Percentiles rank a stretch among this genome's conserved stretches.
Evolutionary conservation across 2,888 invertebrate genomes (phyloP).

Genomic region (Zeuzera pyrina): DNA sequence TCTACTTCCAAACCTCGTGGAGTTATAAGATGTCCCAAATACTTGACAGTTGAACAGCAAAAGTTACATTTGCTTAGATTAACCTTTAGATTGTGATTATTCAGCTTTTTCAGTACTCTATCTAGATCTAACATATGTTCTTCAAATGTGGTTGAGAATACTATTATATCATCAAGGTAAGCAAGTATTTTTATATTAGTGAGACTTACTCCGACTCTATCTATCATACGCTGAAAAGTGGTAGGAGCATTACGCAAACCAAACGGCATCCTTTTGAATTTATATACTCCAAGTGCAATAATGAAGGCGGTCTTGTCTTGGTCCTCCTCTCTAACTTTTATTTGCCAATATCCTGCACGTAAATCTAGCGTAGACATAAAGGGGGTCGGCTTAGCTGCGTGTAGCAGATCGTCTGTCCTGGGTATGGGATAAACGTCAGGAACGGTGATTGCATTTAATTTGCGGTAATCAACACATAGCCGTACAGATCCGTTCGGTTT

Average conservation of each 20-base stretch:
- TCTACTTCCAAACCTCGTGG: too few relatives aligned
- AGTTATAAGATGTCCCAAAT: too few relatives aligned
- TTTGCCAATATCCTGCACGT: constrained; percentile 24
- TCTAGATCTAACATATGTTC: constrained; percentile 20
- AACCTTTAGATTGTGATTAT: constrained; percentile 18
- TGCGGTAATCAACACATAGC: too few relatives aligned
- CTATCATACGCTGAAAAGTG: too few relatives aligned
- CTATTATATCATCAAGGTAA: constrained; percentile 27
- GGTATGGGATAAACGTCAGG: constrained; percentile 34
- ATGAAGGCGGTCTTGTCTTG: constrained; percentile 26
- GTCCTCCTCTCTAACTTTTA: constrained; percentile 21
- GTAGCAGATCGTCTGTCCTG: constrained; percentile 31
- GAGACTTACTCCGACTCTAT: constrained; percentile 12
- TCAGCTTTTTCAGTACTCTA: constrained; percentile 18
- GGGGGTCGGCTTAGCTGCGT: constrained; percentile 23
- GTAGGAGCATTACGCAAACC: constrained; percentile 25
- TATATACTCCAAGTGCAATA: too few relatives aligned
- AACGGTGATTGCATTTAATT: constrained; percentile 16
- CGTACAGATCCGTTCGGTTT: too few relatives aligned
- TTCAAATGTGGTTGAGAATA: constrained; percentile 19
- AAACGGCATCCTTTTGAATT: too few relatives aligned
- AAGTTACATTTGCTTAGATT: constrained; percentile 23
- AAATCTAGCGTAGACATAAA: too few relatives aligned
- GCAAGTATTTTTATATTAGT: constrained; percentile 14
- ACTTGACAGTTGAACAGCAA: too few relatives aligned